Evolutionary conservation across 2,113 vertebrate species (phyloP), one percentile per base, ranked within the genome.

Genomic region (Zapus hudsonius): DNA sequence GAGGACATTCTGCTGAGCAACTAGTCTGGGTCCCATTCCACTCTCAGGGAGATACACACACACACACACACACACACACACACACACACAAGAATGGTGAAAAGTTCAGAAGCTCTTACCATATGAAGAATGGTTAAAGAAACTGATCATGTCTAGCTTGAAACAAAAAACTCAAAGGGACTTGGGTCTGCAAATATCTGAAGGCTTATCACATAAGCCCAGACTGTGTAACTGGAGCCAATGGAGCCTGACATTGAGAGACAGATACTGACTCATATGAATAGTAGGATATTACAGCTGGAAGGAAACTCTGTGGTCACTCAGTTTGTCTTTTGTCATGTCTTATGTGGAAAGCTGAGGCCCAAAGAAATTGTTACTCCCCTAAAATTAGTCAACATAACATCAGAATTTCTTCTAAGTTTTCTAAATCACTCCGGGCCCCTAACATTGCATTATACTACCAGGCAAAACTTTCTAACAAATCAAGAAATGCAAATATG

Each of bases 241-340:
- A 1, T 0, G 13, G 47, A 88, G 17, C 59, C 1, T 29, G 22
- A 63, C 44, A 20, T 57, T 40, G 67, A 61, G n/a, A 84, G 59
- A 42, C 52, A 74, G 36, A 23, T 23, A 22, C 2, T 38, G 94
- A 87, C 85, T 81, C 64, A 67, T 42, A 40, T 42, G 10, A 91
- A 61, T 63, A 92, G 84, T 1, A 78, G 61, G 38, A 36, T 59
- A 78, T 93, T 81, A 61, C 69, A 85, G 12, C 57, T 36, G 36
- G 59, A 90, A 94, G 86, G 66, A 87, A 69, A 91, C 19, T 27
- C 66, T 31, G 83, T 74, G 79, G 91, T 72, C 93, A 74, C 52
- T 95, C 86, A 44, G 33, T 79, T 93, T 66, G 70, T 36, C 81
- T 69, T 79, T 52, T 76, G 82, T 93, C 55, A 83, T 78, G 81